These are phyloP conservation scores for Phengaris arion DNA, from an alignment of 2,888 invertebrate species.

Conservation along the genomic window DNA sequence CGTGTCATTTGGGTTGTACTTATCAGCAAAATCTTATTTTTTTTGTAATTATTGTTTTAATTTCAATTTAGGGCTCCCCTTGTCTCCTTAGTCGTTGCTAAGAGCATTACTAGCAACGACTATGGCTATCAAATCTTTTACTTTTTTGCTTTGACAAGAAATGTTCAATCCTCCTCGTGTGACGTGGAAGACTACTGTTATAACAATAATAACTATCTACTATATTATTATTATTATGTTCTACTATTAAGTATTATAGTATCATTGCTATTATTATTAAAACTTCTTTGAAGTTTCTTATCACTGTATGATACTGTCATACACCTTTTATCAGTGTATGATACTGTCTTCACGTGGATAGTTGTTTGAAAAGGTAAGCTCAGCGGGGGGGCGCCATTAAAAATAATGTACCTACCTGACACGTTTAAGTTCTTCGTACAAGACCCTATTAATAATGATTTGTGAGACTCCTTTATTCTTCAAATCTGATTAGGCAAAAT, in stretches of 20 bases:
- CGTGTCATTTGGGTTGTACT: neutral
- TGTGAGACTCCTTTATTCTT: neutral
- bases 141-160: neutral
- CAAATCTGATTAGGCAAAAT: neutral
- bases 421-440: neutral
- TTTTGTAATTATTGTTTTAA: neutral
- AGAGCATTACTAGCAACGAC: neutral
- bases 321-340: neutral
- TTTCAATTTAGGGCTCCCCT: neutral
- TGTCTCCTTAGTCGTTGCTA: neutral
- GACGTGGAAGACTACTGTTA: neutral
- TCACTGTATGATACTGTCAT: neutral
- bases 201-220: neutral
- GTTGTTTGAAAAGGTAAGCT: conserved; percentile 8
- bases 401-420: neutral
- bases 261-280: neutral
- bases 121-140: neutral
- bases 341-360: neutral
- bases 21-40: neutral
- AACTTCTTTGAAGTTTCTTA: neutral
- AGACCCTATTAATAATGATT: neutral
- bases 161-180: neutral
- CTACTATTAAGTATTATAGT: neutral
- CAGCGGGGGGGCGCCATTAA: neutral
- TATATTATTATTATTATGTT: neutral